Base-by-base conservation (phyloP, 2,888 invertebrate species). In the Archips crataeganus region DNA sequence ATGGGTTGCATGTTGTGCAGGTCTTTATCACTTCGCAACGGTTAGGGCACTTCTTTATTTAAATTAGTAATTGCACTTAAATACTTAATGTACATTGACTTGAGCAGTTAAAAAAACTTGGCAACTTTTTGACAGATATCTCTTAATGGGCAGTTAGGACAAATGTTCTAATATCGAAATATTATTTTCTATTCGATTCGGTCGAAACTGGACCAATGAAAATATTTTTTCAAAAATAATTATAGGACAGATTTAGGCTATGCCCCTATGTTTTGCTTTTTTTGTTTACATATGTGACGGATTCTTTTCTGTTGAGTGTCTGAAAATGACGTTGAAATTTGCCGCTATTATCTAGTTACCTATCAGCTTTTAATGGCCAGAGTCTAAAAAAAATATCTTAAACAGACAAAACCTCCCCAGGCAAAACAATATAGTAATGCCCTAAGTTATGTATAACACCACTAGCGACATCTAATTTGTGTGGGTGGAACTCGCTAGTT, bases 21-120 rank as follows among this genome's bases (percentile, higher is more conserved):
- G 32, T 57, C 59, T 66, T 72, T 72, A 68, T 69, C 73, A 69
- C 68, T 72, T 62, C 67, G 42, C 57, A 68, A 73, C 73, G 57
- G 73, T 69, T 69, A 49, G 45, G 49, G 34, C 42, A 15, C 51
- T 51, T 65, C 51, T 65, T 65, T 60, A 60, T 60, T 34, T 36
- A 51, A 65, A 65, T 65, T n/a, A 65, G 47, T 34, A 63, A 9
- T 63, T 13, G 45, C 39, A 39, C 39, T 39, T 39, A 39, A 39
- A 39, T 39, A 60, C 13, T 36, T n/a, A n/a, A 5, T 10, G 6
- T 36, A 36, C n/a, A n/a, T n/a, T 36, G 10, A 36, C 36, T 34
- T 57, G 23, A 4, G 0, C 2, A 57, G 32, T 32, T 57, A 23
- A 23, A 23, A 23, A 23, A 23, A 32, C 23, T 54, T 54, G 32